Evolutionary conservation across 30 jellyfish, hydroid and myxozoan species (phyloP).

Genomic region (Aurelia aurita complex sp. Pacific): DNA sequence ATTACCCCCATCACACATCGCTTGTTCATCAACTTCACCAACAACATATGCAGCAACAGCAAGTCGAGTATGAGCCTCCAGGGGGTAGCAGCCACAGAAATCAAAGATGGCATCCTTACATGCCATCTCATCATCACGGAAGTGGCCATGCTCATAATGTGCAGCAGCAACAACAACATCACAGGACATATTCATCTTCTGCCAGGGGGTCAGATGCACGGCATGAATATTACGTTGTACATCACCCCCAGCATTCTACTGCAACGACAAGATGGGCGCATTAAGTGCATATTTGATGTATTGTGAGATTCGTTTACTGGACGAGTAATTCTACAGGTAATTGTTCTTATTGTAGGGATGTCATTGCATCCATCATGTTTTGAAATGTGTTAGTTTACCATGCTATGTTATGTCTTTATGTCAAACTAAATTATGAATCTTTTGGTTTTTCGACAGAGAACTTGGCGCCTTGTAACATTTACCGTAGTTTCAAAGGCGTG

Average conservation of each 20-base stretch:
- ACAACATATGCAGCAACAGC: constrained; percentile 98
- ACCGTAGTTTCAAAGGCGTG: too few relatives aligned
- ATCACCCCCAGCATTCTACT: constrained; percentile 95
- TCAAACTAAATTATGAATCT: constrained; percentile 34
- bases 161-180: constrained; percentile 44
- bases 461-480: too few relatives aligned
- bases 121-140: constrained; percentile 82
- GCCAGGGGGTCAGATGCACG: constrained; percentile 71
- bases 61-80: constrained; percentile 78
- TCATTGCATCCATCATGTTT: not conserved
- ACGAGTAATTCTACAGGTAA: not conserved
- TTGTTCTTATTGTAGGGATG: not conserved
- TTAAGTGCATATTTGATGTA: not conserved
- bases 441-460: too few relatives aligned
- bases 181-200: constrained; percentile 57
- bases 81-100: constrained; percentile 63
- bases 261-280: constrained; percentile 58
- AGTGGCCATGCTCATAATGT: constrained; percentile 75
- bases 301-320: not conserved
- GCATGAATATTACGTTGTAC: constrained; percentile 97
- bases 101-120: constrained; percentile 97
- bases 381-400: not conserved
- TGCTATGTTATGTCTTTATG: constrained; percentile 23
- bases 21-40: constrained; percentile 98
- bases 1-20: constrained; percentile 95